Evolutionary conservation across 2,797 vertebrate genomes (phyloP), one percentile per base, ranked within the genome.

Genomic region (Cynopterus sphinx): DNA sequence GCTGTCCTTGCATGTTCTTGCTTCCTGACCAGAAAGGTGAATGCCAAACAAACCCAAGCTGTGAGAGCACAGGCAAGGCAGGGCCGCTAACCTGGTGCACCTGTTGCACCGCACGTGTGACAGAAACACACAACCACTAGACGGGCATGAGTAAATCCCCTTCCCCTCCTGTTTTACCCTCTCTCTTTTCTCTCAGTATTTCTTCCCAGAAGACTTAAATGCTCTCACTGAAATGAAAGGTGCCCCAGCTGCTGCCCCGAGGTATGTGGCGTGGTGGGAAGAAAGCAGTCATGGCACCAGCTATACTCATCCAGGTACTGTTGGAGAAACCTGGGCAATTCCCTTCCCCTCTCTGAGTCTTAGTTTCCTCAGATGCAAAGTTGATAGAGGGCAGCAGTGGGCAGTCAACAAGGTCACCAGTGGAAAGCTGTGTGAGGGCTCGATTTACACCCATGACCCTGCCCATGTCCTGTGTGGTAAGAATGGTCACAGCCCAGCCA

Each of bases 401-500:
- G 17, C 5, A 36, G 17, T 21, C 46, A 77, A 6, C 39, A 61
- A 49, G 31, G 41, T 57, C 17, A 55, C 36, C 16, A 1, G 4
- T 21, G 31, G 51, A 51, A 33, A 33, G 21, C 65, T 57, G 2
- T 0, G 0, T 11, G 12, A 39, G 6, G 36, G 63, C 39, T 12
- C 9, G 1, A 2, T 11, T 26, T 41, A 2, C 12, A 16, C 13
- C 53, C 67, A 6, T 2, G 1, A n/a, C 39, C 49, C 41, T 73
- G 4, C 43, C 36, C 16, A 63, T 11, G 13, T 63, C 9, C 9
- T 6, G 12, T 6, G 12, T 36, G 26, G 19, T 65, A 24, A 55
- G 57, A 28, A 41, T 10, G 2, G 43, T 31, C 49, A 17, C 3
- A 33, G 53, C 21, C 36, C 0, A 0, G 16, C 57, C 51, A 53